Evolutionary conservation across 2,888 invertebrate genomes (phyloP).

Genomic region (Monoplex corrugatus): DNA sequence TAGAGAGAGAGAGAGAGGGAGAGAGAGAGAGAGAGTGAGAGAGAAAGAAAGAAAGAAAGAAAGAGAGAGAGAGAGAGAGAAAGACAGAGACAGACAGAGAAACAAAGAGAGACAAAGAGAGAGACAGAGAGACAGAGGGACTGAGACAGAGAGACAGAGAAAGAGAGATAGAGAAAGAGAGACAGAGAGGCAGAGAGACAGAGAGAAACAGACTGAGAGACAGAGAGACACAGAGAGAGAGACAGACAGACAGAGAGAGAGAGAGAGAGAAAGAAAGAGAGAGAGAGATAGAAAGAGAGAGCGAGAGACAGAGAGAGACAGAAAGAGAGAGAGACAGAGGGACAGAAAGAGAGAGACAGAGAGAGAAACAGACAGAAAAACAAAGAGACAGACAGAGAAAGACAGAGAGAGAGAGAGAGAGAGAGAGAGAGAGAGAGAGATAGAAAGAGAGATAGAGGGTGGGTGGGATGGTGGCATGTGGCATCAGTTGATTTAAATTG

Average conservation of each 20-base stretch:
- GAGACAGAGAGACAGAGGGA: background rate
- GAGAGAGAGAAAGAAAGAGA: background rate
- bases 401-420: too few species aligned
- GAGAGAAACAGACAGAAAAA: too few species aligned
- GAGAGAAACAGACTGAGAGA: background rate
- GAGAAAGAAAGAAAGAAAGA: slow-evolving; percentile 43
- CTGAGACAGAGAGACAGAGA: background rate
- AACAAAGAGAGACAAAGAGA: background rate
- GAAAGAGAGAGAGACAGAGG: too few species aligned
- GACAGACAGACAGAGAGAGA: background rate
- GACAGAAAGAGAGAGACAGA: too few species aligned
- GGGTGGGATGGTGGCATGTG: too few species aligned
- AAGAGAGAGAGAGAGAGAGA: slow-evolving; percentile 39
- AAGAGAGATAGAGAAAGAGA: background rate
- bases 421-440: too few species aligned
- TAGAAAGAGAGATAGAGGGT: too few species aligned
- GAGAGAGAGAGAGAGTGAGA: background rate
- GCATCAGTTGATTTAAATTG: too few species aligned
- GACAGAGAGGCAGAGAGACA: background rate
- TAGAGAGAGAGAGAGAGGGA: too few species aligned
- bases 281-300: too few species aligned
- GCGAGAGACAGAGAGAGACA: too few species aligned
- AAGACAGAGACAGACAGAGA: background rate
- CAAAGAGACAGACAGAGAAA: too few species aligned
- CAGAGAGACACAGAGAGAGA: slow-evolving; percentile 21